These are phyloP conservation scores for Metellina segmentata DNA, from an alignment of 2,888 invertebrate species.

Conservation along the genomic window DNA sequence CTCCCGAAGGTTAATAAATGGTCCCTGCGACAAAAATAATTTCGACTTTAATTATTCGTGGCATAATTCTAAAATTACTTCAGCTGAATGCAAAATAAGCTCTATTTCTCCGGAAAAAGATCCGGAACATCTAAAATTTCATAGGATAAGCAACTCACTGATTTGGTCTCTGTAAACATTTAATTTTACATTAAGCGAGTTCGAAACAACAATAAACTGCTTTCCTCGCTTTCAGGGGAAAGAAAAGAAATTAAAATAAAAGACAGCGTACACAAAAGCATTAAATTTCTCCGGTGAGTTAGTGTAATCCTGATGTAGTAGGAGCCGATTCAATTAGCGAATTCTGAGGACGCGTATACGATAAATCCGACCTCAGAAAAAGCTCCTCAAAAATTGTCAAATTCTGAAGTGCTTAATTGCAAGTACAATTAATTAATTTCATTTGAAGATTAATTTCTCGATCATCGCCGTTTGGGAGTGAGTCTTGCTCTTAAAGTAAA, in stretches of 20 bases:
- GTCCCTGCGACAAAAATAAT: constrained; percentile 43
- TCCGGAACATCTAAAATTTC: constrained; percentile 46
- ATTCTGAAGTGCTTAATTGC: constrained; percentile 51
- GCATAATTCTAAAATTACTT: constrained; percentile 48
- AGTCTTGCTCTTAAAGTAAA: background rate
- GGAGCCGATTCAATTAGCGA: constrained; percentile 49
- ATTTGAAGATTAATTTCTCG: constrained; percentile 42
- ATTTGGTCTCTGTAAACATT: constrained; percentile 44
- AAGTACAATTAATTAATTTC: constrained; percentile 50
- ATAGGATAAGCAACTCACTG: constrained; percentile 30
- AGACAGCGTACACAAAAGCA: constrained; percentile 25
- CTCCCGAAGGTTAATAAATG: constrained; percentile 54
- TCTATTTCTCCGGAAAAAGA: constrained; percentile 10
- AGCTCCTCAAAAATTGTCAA: constrained; percentile 49
- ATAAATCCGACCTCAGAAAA: constrained; percentile 36
- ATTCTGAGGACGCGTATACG: constrained; percentile 3
- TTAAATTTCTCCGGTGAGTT: constrained; percentile 38
- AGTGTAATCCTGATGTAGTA: constrained; percentile 43
- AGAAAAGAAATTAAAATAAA: constrained; percentile 29
- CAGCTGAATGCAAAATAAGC: constrained; percentile 37
- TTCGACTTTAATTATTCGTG: constrained; percentile 37
- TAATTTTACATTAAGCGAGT: constrained; percentile 41
- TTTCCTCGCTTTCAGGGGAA: constrained; percentile 17
- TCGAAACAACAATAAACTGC: constrained; percentile 40
- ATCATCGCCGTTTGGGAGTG: constrained; percentile 18